Base-by-base conservation (phyloP, 2,888 invertebrate species). In the Eupithecia centaureata region DNA sequence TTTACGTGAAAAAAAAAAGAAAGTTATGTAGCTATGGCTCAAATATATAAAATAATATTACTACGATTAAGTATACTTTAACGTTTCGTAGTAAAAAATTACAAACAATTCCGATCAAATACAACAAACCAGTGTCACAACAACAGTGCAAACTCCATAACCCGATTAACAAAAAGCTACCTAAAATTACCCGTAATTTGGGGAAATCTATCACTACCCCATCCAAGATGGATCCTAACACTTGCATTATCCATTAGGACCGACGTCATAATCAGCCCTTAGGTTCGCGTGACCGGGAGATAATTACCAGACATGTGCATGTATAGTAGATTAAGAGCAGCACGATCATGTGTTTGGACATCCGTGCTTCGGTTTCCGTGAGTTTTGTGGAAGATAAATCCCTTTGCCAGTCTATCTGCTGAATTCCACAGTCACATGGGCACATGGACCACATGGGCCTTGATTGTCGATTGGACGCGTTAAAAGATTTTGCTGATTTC, bases 271-370 rank as follows among this genome's bases (percentile, higher is more conserved):
- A 47, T 18, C 47, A 47, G 8, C 47, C 47, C 4, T 18, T 22
- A 47, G 22, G 47, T 47, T 47, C 22, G 47, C 47, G 47, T 47
- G 47, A 22, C 22, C 47, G 10, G 22, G 47, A 47, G 47, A 47
- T 47, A 47, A 47, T 47, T 47, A 47, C 42, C 42, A 42, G 47
- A 47, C 1, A 47, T 4, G 47, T 8, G 32, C 12, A 32, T 32
- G 47, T 10, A 18, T 8, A 42, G 18, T 10, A 22, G 47, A 47
- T 1, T 47, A 2, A 47, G 22, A 4, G 1, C 47, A 22, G 18
- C 22, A 47, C 3, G 22, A 22, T 12, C 47, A 47, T 47, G 22
- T 47, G 42, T 42, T 47, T 47, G 22, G 42, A 47, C 22, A 5
- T 47, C 3, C 47, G 12, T 47, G 22, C 38, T 8, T 42, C 8